phyloP scores from a whole-genome alignment of 2,113 vertebrate species.

The Electrona antarctica region DNA sequence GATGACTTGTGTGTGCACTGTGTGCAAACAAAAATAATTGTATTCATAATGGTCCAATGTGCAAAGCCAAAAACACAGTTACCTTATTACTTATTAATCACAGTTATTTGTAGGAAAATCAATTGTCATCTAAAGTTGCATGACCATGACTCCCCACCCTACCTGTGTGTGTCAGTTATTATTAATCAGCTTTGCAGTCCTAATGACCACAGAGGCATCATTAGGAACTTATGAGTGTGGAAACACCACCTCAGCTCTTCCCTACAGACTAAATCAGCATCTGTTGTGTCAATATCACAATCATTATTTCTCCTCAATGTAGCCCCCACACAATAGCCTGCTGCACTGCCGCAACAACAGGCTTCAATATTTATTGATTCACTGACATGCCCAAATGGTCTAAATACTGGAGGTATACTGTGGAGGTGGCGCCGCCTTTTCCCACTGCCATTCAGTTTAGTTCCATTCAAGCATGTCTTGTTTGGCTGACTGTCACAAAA shows the following conservation, averaged over 20 bases:
- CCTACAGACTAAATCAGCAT: neutral
- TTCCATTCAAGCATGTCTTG: too few relatives aligned
- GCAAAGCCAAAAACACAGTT: neutral
- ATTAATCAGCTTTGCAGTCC: neutral
- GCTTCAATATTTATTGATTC: slow-evolving; percentile 9
- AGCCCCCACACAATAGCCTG: slow-evolving; percentile 7
- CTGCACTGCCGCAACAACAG: neutral
- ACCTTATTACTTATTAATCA: neutral
- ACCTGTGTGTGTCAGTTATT: neutral
- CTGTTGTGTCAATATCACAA: slow-evolving; percentile 17
- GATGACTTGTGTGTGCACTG: neutral
- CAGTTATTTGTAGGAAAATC: too few relatives aligned
- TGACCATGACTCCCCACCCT: too few relatives aligned
- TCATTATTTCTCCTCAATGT: slow-evolving; percentile 14
- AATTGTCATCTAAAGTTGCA: too few relatives aligned
- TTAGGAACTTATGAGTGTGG: slow-evolving; percentile 4
- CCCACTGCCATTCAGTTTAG: neutral
- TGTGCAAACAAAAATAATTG: neutral
- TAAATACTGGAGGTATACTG: neutral
- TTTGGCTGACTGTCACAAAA: too few relatives aligned
- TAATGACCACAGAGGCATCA: neutral
- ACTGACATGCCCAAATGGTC: neutral
- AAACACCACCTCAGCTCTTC: slow-evolving; percentile 11
- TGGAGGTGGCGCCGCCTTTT: neutral
- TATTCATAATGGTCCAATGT: neutral